Conservation (phyloP, 2,888 invertebrate species). For the Caenorhabditis drosophilae region DNA sequence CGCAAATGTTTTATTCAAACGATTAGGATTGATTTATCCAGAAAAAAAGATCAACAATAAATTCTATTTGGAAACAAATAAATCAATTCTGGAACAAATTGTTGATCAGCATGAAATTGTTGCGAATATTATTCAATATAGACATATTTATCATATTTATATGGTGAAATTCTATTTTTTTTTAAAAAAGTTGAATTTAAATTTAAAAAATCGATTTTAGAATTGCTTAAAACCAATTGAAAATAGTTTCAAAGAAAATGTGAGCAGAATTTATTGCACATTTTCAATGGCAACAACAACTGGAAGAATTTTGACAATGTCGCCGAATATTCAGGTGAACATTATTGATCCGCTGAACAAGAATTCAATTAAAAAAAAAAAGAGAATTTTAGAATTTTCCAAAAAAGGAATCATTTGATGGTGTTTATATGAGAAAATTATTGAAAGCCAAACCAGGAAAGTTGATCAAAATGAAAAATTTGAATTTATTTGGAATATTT, state of each 20-base stretch:
- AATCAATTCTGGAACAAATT: conserved; percentile 39
- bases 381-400: conserved; percentile 79
- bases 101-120: conserved; percentile 36
- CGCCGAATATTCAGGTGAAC: conserved; percentile 88
- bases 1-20: conserved; percentile 38
- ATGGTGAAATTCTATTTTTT: conserved; percentile 23
- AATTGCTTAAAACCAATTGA: conserved; percentile 17
- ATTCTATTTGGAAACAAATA: conserved; percentile 41
- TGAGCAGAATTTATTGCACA: conserved; percentile 19
- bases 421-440: conserved; percentile 20
- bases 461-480: too few species aligned
- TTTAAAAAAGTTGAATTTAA: not conserved
- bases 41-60: conserved; percentile 14
- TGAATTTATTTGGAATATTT: too few species aligned
- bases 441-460: conserved; percentile 22
- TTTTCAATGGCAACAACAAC: conserved; percentile 39
- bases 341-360: too few species aligned
- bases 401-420: conserved; percentile 74
- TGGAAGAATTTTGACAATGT: conserved; percentile 86
- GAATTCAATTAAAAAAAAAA: too few species aligned
- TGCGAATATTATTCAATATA: conserved; percentile 38
- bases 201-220: conserved; percentile 7
- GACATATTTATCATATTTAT: conserved; percentile 43
- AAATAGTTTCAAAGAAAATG: conserved; percentile 2
- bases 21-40: conserved; percentile 45